phyloP scores from a whole-genome alignment of 2,888 invertebrate genomes.

The Andrena minutula region DNA sequence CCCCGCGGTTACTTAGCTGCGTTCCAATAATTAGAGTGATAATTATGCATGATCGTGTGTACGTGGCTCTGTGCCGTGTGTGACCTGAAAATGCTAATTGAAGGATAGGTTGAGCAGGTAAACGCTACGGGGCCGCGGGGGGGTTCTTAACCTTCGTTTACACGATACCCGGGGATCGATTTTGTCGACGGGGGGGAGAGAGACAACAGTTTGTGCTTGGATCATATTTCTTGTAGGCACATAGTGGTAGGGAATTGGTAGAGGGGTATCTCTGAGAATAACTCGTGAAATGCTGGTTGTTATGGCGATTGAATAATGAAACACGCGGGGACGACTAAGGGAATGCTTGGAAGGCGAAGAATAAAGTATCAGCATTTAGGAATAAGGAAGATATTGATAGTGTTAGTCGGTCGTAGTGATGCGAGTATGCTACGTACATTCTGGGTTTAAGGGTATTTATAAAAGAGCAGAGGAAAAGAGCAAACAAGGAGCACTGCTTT shows the following conservation, averaged over 20 bases:
- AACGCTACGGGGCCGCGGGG: conserved; percentile 39
- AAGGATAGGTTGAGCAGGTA: conserved; percentile 72
- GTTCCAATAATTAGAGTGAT: conserved; percentile 83
- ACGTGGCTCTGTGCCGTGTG: conserved; percentile 70
- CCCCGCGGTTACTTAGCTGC: conserved; percentile 82
- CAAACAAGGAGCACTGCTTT: too few species aligned
- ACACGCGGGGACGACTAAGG: too few species aligned
- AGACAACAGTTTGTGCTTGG: conserved; percentile 15
- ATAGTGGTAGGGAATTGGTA: conserved; percentile 1
- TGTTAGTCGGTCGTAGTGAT: too few species aligned
- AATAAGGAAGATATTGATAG: too few species aligned
- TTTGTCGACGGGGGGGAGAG: not conserved
- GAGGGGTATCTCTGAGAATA: not conserved
- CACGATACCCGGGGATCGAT: conserved; percentile 20
- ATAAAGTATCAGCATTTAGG: too few species aligned
- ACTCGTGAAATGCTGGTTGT: not conserved
- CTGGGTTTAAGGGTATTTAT: too few species aligned
- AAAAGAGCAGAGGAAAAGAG: too few species aligned
- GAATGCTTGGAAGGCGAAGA: too few species aligned
- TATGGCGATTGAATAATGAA: not conserved
- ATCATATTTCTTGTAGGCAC: conserved; percentile 8
- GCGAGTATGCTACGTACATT: too few species aligned
- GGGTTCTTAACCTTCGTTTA: conserved; percentile 56
- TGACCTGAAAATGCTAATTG: conserved; percentile 83
- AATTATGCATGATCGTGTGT: conserved; percentile 80